Percentiles rank a stretch among this genome's conserved stretches.
Evolutionary conservation across 2,113 vertebrate species (phyloP).

Genomic region (Trematomus loennbergii): DNA sequence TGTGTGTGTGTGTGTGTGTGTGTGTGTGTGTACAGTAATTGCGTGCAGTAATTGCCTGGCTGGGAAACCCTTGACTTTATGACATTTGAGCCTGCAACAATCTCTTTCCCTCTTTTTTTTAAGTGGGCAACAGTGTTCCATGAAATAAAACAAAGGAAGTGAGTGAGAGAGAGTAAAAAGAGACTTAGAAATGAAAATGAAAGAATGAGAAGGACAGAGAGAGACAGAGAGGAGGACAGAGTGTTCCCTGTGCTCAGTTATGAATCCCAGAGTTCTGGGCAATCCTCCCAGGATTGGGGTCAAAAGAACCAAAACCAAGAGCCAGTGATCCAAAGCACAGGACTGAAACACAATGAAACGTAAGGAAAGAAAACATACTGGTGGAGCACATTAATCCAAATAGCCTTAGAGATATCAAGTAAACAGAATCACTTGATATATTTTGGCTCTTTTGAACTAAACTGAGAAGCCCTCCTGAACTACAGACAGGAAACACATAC

Average conservation of each 20-base stretch:
- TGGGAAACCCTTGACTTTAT: slow-evolving; percentile 71
- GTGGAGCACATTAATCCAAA: slow-evolving; percentile 5
- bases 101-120: background rate
- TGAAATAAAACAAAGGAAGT: slow-evolving; percentile 41
- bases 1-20: slow-evolving; percentile 1
- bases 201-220: slow-evolving; percentile 12
- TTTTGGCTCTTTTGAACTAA: background rate
- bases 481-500: background rate
- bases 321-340: slow-evolving; percentile 33
- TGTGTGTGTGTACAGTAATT: slow-evolving; percentile 29
- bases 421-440: slow-evolving; percentile 11
- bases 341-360: slow-evolving; percentile 21
- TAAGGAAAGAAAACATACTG: slow-evolving; percentile 1
- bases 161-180: slow-evolving; percentile 8
- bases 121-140: slow-evolving; percentile 14
- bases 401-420: background rate
- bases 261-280: slow-evolving; percentile 53
- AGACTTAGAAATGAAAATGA: slow-evolving; percentile 27
- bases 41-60: slow-evolving; percentile 52
- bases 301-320: slow-evolving; percentile 45
- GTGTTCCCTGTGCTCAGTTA: slow-evolving; percentile 62
- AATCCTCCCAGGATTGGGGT: slow-evolving; percentile 48
- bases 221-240: slow-evolving; percentile 52
- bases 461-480: background rate
- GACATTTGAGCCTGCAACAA: slow-evolving; percentile 65